phyloP scores from a whole-genome alignment of 2,113 vertebrate genomes.

The Elephas maximus region DNA sequence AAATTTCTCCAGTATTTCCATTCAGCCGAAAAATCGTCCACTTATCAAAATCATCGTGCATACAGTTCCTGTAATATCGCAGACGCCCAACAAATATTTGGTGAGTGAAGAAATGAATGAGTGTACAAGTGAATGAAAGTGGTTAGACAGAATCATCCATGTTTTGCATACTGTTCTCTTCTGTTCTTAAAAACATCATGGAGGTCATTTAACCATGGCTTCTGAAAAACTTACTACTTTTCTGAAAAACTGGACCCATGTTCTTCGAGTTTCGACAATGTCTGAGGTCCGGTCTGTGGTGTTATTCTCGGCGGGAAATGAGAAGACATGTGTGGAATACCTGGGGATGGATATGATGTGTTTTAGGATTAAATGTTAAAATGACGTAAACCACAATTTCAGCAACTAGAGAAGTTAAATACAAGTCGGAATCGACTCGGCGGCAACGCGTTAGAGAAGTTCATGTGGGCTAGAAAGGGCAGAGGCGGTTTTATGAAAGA shows the following conservation, averaged over 20 bases:
- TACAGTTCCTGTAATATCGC: accelerated
- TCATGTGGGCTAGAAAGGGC: not conserved
- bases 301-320: not conserved
- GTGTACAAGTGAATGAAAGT: not conserved
- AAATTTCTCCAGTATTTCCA: not conserved
- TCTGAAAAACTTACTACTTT: not conserved
- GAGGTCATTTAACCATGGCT: accelerated
- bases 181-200: accelerated
- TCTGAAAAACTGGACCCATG: not conserved
- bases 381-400: not conserved
- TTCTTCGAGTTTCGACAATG: not conserved
- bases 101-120: not conserved
- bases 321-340: too few relatives aligned
- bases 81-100: accelerated
- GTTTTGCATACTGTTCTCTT: not conserved
- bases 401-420: not conserved
- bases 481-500: not conserved
- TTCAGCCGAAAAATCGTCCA: not conserved
- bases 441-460: not conserved
- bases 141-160: accelerated
- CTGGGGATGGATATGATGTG: not conserved
- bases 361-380: too few relatives aligned
- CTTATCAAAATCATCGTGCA: not conserved
- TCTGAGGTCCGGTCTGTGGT: not conserved
- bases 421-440: too few relatives aligned